Base-by-base conservation (phyloP, 2,888 invertebrate genomes). In the Drosophila nigricruria region DNA sequence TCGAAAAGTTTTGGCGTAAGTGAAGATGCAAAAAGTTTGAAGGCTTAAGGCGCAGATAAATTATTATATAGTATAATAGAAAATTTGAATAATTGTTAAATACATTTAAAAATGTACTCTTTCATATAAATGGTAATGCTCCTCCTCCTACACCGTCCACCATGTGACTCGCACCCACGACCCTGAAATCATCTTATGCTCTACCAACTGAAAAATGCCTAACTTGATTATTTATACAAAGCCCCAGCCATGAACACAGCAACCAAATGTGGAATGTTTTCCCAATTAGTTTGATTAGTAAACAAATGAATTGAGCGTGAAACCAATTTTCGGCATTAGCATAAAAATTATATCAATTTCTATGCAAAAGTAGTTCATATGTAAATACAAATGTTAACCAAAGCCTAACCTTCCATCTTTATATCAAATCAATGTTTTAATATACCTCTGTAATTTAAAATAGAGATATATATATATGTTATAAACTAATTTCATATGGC, bases 151-250 rank as follows among this genome's bases (percentile, higher is more conserved):
- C n/a, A n/a, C n/a, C n/a, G n/a, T 79, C 77, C 86, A 90, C 86
- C 78, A 78, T 85, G 88, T 90, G 86, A 86, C 90, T 83, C 87
- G 87, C 83, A 90, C 87, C 79, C 84, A 89, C 69, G 68, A 65
- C 68, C 86, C 87, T 88, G 86, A 87, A 89, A 87, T 87, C 87
- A 88, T 84, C 86, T 87, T 82, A 79, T 84, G 87, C 87, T 86
- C 87, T 86, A 88, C 82, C 86, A n/a, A 30, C 45, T 16, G 4
- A 50, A 16, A 47, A 49, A 49, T 18, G 30, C 49, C 32, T 49
- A 49, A 30, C 5, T 47, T 27, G 12, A 27, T 30, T 12, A 49
- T 32, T 32, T 6, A 30, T 18, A 20, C 49, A 49, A 49, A 32
- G 4, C 18, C 30, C 12, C 30, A 49, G 12, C 27, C 12, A 10